Base-by-base conservation (phyloP, 2,113 vertebrate species). In the Thryonomys swinderianus region DNA sequence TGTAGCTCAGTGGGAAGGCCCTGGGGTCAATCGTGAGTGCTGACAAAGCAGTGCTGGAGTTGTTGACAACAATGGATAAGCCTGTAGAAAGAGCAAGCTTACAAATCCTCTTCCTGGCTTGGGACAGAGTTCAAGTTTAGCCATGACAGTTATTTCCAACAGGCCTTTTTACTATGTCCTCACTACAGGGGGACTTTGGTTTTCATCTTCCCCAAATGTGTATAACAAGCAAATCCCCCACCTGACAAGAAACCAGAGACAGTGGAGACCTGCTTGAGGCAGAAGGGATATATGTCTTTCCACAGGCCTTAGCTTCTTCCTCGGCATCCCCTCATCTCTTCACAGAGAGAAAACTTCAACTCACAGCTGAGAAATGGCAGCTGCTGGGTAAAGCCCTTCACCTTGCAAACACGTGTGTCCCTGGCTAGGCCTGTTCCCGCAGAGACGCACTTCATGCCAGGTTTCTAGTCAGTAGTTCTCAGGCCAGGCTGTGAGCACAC, bases 361-460 rank as follows among this genome's bases (percentile, higher is more conserved):
- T 10, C 48, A 51, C 48, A 51, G 48, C 48, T 51, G 48, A 51
- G 10, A 51, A 17, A 17, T 20, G 55, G 17, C 16, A 57, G 55
- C 55, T 57, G 32, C 23, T 27, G 32, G n/a, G 45, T 86, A 66
- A 78, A 20, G 76, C 14, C 32, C 79, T 48, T 95, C 53, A 55
- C 83, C 53, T 92, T 78, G 90, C 66, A 95, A 87, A 95, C 42
- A 91, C 16, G 51, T 20, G 9, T 27, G 17, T 66, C 48, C 69
- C 69, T 51, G 9, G 80, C 55, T 2, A 12, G 37, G 32, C 53
- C 51, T 25, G 27, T 73, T 55, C 53, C 16, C 45, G 53, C 48
- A 5, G 48, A 67, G 53, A 55, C 53, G 16, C 53, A 55, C 53
- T 55, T 55, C 53, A 3, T 17, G 53, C 53, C 53, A 55, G 53